A percentile compares a stretch with the other conserved stretches of the same genome.
phyloP scores from a whole-genome alignment of 2,113 vertebrate species.

The Syngnathus scovelli region DNA sequence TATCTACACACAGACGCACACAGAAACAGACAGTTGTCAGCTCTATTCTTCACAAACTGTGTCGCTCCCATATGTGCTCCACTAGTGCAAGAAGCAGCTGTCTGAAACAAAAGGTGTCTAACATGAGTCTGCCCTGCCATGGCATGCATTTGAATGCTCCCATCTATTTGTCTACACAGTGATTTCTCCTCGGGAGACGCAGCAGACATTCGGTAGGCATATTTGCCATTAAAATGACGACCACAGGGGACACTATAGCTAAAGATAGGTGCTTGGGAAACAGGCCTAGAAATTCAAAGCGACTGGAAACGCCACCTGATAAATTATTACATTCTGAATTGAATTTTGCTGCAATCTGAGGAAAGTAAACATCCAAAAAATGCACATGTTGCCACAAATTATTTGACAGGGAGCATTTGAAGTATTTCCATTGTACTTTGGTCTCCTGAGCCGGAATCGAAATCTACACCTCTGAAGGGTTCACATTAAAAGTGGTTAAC shows the following conservation, averaged over 20 bases:
- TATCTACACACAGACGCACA: slow-evolving; percentile 17
- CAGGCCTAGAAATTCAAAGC: slow-evolving; percentile 39
- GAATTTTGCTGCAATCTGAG: slow-evolving; percentile 47
- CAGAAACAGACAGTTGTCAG: slow-evolving; percentile 20
- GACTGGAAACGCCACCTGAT: slow-evolving; percentile 54
- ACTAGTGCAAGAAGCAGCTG: slow-evolving; percentile 52
- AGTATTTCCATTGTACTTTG: not conserved
- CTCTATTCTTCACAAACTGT: slow-evolving; percentile 22
- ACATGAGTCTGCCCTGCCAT: slow-evolving; percentile 37
- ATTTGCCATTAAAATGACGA: slow-evolving; percentile 56
- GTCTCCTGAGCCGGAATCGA: slow-evolving; percentile 15
- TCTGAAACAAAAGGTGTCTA: slow-evolving; percentile 47
- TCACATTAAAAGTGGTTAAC: slow-evolving; percentile 4
- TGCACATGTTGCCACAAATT: slow-evolving; percentile 39
- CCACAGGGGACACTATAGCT: slow-evolving; percentile 49
- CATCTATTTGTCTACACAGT: slow-evolving; percentile 47
- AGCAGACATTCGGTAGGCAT: slow-evolving; percentile 53
- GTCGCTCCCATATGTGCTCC: slow-evolving; percentile 43
- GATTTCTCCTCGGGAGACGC: slow-evolving; percentile 52
- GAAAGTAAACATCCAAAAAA: slow-evolving; percentile 21
- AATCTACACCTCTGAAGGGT: too few relatives aligned
- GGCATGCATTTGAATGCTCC: slow-evolving; percentile 30
- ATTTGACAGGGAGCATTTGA: not conserved
- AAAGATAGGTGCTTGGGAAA: slow-evolving; percentile 56
- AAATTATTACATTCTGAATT: slow-evolving; percentile 52